Percentiles rank a stretch among this genome's conserved stretches.
These are phyloP conservation scores for Heterocephalus glaber DNA, from an alignment of 2,113 vertebrate species.

Conservation along the genomic window DNA sequence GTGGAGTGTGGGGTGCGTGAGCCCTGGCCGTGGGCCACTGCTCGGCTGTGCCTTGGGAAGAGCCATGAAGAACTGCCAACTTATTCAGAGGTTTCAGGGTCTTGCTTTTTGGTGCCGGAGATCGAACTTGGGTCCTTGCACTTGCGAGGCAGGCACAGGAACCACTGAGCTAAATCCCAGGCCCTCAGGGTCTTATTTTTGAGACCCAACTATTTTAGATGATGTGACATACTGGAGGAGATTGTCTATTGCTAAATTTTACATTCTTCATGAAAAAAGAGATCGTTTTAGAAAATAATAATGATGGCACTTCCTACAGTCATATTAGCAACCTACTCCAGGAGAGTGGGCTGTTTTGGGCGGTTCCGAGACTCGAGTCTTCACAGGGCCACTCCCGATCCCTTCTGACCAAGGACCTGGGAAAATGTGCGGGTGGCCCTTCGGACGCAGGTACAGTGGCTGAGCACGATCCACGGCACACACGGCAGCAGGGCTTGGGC, in stretches of 20 bases:
- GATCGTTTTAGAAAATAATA: slow-evolving; percentile 12
- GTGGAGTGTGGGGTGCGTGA: neutral
- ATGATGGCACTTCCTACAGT: slow-evolving; percentile 7
- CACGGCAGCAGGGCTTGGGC: neutral
- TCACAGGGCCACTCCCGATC: neutral
- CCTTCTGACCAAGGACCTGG: neutral
- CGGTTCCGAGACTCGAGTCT: neutral
- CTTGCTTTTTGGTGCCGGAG: too few species aligned
- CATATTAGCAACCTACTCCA: neutral
- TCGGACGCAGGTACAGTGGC: neutral
- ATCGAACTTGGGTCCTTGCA: too few species aligned
- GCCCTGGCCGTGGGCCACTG: neutral
- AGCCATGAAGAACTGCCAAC: neutral
- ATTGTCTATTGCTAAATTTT: neutral
- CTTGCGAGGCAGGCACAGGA: too few species aligned
- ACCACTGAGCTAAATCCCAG: too few species aligned
- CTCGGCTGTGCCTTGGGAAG: neutral
- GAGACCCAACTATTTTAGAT: neutral
- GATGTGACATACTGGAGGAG: neutral
- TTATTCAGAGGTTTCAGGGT: slow-evolving; percentile 16
- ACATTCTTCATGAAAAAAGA: slow-evolving; percentile 16
- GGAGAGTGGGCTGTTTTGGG: neutral
- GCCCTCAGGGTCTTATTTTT: slow-evolving; percentile 2
- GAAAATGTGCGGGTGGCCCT: neutral
- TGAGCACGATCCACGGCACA: neutral